Conservation (phyloP, 2,113 vertebrate species). For the Gallinago jamesoni region DNA sequence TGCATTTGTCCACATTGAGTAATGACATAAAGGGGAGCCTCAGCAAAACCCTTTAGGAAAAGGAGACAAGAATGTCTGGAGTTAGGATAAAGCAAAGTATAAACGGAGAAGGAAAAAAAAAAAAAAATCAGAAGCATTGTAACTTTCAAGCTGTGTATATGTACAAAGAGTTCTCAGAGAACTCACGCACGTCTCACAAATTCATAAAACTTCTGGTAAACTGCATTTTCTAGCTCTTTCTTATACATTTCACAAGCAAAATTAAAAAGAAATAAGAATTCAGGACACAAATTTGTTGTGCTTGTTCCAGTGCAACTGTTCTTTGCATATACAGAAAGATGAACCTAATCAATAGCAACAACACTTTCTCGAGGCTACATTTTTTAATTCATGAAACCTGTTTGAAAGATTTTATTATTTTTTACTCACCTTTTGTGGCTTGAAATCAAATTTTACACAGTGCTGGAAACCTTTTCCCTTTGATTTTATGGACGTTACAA, state of each 20-base stretch:
- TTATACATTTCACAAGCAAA: not conserved
- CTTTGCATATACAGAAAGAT: not conserved
- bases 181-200: not conserved
- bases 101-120: not conserved
- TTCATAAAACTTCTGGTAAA: not conserved
- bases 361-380: not conserved
- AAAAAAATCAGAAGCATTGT: not conserved
- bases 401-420: not conserved
- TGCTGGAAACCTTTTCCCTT: conserved; percentile 99
- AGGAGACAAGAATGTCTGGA: not conserved
- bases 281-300: not conserved
- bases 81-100: not conserved
- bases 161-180: not conserved
- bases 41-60: not conserved
- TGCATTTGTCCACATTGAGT: not conserved
- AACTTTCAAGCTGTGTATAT: not conserved
- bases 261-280: not conserved
- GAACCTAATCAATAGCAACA: not conserved
- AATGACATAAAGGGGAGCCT: not conserved
- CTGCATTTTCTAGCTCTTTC: not conserved
- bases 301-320: not conserved
- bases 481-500: conserved; percentile 95
- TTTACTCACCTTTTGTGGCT: conserved; percentile 92
- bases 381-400: not conserved
- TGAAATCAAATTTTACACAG: conserved; percentile 98